Conservation (phyloP, 2,113 vertebrate genomes). For the Lophotis ruficrista region DNA sequence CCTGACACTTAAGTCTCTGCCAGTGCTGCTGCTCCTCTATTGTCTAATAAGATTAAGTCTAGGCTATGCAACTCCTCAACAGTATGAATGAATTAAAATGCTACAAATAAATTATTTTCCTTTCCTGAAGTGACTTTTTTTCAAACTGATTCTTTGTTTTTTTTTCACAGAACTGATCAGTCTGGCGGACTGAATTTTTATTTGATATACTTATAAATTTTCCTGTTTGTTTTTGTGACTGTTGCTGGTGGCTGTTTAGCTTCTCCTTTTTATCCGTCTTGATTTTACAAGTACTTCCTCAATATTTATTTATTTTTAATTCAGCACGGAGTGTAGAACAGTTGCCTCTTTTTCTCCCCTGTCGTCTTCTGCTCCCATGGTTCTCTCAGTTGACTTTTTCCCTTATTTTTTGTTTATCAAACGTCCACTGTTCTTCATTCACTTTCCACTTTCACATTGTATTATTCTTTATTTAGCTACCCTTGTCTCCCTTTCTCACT, state of each 20-base stretch:
- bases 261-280: not conserved
- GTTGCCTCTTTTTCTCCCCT: not conserved
- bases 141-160: not conserved
- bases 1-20: not conserved
- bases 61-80: not conserved
- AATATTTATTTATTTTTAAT: not conserved
- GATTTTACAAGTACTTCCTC: not conserved
- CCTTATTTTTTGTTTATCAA: not conserved
- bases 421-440: not conserved
- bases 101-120: not conserved
- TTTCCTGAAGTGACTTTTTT: not conserved
- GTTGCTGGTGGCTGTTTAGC: not conserved
- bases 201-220: not conserved
- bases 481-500: not conserved
- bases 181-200: not conserved
- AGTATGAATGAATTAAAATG: not conserved
- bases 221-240: not conserved
- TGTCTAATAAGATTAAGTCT: not conserved
- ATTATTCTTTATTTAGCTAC: not conserved
- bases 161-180: not conserved
- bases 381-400: not conserved
- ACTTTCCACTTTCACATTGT: not conserved
- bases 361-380: not conserved
- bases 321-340: not conserved
- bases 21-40: conserved; percentile 14